Evolutionary conservation across 1,140 invertebrate genomes (phyloP), one percentile per base, ranked within the genome.

Genomic region (Apis dorsata): DNA sequence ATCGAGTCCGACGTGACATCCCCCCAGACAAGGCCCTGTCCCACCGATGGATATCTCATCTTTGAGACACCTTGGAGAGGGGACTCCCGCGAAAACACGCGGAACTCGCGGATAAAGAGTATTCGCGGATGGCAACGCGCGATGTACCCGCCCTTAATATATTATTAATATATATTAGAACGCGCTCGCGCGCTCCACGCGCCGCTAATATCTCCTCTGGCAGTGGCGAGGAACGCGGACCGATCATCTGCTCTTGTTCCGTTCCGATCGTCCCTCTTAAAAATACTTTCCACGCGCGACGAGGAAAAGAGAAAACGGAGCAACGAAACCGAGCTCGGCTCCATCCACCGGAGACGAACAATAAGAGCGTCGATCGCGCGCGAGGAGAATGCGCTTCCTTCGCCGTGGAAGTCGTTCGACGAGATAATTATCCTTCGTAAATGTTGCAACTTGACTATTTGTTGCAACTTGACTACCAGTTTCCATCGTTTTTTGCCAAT

Each of bases 361-460:
- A 79, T 71, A 73, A 76, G 28, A 28, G 53, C 53, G 71, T 60
- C 59, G 66, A 79, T 79, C 59, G 55, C 71, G 4, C 59, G 55
- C 71, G 4, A n/a, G 60, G 65, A 68, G 69, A 73, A 68, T 57
- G 83, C 44, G 11, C 21, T 60, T 28, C 44, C 21, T 60, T 28
- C 44, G 21, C 21, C 21, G 60, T 72, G 59, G 24, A 81, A 84
- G 70, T 63, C n/a, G 85, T 78, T 74, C 19, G 69, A 83, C 63
- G n/a, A 87, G 86, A 75, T 84, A 65, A 75, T 87, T 87, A 86
- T 88, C 85, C 72, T 75, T 62, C 66, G 85, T 84, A 80, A 86
- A 87, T 87, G 85, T 87, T 85, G 81, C 73, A 51, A 77, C 68
- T 49, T 55, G 65, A 75, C 81, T 85, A 83, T n/a, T n/a, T 72